Evolutionary conservation across 1,140 invertebrate species (phyloP).

Genomic region (Drosophila oshimai): DNA sequence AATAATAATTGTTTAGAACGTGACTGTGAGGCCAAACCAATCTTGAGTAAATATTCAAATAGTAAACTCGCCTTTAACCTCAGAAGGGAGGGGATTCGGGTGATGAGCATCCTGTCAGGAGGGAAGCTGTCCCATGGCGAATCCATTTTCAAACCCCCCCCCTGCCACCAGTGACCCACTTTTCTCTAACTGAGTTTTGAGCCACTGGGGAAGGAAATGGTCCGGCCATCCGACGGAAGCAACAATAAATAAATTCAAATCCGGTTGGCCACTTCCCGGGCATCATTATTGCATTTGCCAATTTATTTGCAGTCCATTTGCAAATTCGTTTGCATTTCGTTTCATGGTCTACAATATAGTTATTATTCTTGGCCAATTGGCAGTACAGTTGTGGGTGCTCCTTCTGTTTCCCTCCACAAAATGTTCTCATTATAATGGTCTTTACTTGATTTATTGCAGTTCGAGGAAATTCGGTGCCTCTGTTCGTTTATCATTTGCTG

Average conservation of each 20-base stretch:
- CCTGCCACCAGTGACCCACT: constrained; percentile 5
- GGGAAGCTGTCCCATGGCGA: too few relatives aligned
- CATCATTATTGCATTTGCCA: constrained; percentile 15
- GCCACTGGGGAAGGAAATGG: neutral
- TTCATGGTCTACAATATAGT: neutral
- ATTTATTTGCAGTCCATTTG: neutral
- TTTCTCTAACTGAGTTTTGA: too few relatives aligned
- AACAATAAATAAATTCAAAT: constrained; percentile 16
- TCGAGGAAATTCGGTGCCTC: neutral
- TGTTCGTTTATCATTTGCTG: neutral
- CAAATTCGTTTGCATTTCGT: neutral
- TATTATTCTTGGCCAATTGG: neutral
- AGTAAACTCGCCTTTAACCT: too few relatives aligned
- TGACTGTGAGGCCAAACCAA: too few relatives aligned
- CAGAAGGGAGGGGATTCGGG: too few relatives aligned
- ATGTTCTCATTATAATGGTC: neutral
- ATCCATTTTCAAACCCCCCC: constrained; percentile 3
- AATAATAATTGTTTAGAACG: too few relatives aligned
- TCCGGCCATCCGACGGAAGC: neutral
- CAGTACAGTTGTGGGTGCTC: neutral
- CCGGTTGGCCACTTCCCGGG: constrained; percentile 2
- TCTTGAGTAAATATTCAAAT: too few relatives aligned
- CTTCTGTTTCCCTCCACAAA: neutral
- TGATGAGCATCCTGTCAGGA: too few relatives aligned
- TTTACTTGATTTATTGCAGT: neutral